Evolutionary conservation across 1,140 invertebrate species (phyloP).

Genomic region (Ridgeia piscesae): DNA sequence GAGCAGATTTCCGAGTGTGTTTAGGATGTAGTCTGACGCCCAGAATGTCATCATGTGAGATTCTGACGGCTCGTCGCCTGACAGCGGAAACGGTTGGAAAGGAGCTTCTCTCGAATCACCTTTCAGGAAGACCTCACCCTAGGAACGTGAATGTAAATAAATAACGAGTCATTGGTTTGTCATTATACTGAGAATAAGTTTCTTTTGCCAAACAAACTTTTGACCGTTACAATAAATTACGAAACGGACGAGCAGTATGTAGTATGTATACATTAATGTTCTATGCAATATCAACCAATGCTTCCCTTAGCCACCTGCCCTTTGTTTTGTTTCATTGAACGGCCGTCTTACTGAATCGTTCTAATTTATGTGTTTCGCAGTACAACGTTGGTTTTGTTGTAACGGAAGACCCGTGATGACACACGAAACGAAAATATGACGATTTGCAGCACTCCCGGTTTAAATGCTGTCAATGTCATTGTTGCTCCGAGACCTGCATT

Average conservation of each 20-base stretch:
- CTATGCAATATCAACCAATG: background rate
- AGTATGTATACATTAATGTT: background rate
- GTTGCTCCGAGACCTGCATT: too few relatives aligned
- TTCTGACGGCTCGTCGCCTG: too few relatives aligned
- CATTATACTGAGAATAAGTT: background rate
- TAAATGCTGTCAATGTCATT: background rate
- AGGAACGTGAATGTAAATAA: background rate
- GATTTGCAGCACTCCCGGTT: background rate
- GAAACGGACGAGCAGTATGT: background rate
- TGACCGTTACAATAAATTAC: background rate
- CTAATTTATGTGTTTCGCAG: too few relatives aligned
- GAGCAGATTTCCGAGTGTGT: background rate
- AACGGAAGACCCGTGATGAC: background rate
- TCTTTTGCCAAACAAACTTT: background rate
- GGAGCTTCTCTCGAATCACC: background rate
- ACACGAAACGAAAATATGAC: background rate
- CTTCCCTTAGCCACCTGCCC: too few relatives aligned
- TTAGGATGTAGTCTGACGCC: background rate
- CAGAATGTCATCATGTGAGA: background rate
- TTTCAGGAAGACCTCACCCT: background rate
- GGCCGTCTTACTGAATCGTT: background rate
- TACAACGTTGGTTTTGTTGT: background rate
- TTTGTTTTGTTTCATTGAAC: background rate
- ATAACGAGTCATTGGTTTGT: background rate
- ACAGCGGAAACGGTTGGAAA: background rate